Conservation (phyloP, 1,140 invertebrate species). For the Sycophaga agraensis region DNA sequence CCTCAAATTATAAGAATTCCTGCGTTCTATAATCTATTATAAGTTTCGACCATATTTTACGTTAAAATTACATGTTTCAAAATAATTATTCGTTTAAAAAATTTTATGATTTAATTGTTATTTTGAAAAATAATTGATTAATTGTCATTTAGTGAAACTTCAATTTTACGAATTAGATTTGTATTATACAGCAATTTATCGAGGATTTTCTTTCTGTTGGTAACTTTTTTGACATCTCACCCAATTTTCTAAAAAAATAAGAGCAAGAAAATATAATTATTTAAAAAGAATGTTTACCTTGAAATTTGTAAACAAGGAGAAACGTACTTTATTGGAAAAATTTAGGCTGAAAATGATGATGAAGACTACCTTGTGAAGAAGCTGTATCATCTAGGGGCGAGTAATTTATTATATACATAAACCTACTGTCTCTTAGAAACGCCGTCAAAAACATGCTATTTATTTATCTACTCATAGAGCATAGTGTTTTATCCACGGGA, state of each 20-base stretch:
- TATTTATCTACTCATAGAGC: conserved; percentile 40
- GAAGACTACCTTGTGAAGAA: conserved; percentile 51
- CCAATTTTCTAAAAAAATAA: conserved; percentile 9
- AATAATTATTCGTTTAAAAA: no score
- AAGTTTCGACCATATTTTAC: no score
- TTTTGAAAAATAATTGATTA: no score
- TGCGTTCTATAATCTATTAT: no score
- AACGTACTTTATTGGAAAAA: conserved; percentile 42
- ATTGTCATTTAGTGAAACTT: no score
- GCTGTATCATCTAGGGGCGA: conserved; percentile 55
- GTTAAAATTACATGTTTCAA: no score
- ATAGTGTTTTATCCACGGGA: conserved; percentile 29
- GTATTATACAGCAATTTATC: no score
- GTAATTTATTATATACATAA: conserved; percentile 58
- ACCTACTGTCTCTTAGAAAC: conserved; percentile 51
- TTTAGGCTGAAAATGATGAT: conserved; percentile 42
- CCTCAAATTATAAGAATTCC: no score
- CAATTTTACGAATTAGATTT: no score
- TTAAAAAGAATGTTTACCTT: conserved; percentile 36
- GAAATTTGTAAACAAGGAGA: conserved; percentile 44
- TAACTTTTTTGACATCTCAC: no score
- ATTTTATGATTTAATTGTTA: no score
- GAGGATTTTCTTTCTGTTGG: no score
- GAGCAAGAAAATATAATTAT: conserved; percentile 16
- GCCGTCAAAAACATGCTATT: conserved; percentile 50